Base-by-base conservation (phyloP, 2,113 vertebrate species). In the Platanista minor region DNA sequence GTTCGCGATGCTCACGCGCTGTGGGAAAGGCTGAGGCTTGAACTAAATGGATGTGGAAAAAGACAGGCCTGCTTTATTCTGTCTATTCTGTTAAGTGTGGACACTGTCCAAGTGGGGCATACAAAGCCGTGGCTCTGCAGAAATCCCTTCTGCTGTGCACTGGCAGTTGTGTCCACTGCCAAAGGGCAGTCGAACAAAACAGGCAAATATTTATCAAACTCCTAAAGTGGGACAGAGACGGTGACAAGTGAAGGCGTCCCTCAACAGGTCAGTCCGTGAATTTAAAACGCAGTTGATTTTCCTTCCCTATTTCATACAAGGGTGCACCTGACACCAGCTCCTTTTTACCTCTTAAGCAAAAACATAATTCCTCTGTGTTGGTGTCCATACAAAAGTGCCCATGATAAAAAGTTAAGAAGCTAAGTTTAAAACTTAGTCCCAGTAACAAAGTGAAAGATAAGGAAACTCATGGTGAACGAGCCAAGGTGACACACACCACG, bases 1-100 rank as follows among this genome's bases (percentile, higher is more conserved):
- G 5, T 15, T 41, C 7, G 2, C 0, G 5, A 78, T 0, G 33
- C 3, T 10, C 36, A 23, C 0, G 0, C 1, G 3, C 15, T 14
- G 15, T 0, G 4, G 74, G 18, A 75, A 82, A 88, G 17, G 15
- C 13, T 7, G 46, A 36, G 46, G 36, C 54, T 39, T 57, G 49
- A 2, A 1, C 77, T 49, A 64, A 27, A 9, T 14, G 20, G 27
- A 21, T 4, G 8, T 10, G 12, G 27, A 17, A 15, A 20, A 0
- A 67, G 57, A 36, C 11, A 85, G 31, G 11, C 31, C 46, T 17
- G 5, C 84, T 69, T 33, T 23, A 8, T 29, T n/a, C 25, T 41
- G 2, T 36, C 86, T 41, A 0, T 46, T 43, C 21, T 6, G 29
- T 14, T 33, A 21, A 43, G 15, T 8, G 15, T 1, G 15, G 54